Conservation (phyloP, 1,140 invertebrate species). For the Ptiloglossa arizonensis region DNA sequence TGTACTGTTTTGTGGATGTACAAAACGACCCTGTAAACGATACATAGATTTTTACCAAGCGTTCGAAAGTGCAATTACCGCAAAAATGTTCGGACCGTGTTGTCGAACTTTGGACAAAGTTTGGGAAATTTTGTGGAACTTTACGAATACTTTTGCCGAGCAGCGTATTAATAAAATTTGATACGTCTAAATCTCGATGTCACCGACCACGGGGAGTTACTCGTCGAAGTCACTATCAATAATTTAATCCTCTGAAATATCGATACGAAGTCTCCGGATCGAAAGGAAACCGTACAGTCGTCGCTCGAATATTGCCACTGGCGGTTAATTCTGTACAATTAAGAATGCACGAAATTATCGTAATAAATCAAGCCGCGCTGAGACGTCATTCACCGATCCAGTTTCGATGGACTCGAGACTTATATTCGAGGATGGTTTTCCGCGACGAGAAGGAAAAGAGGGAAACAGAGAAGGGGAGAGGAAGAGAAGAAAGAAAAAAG, state of each 20-base stretch:
- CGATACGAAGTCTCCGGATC: no score
- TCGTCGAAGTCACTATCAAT: neutral
- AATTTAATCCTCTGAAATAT: neutral
- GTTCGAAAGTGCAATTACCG: no score
- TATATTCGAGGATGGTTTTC: conserved; percentile 53
- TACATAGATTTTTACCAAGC: no score
- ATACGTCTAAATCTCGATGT: neutral
- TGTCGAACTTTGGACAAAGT: no score
- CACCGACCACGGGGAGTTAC: neutral
- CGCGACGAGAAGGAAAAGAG: conserved; percentile 12
- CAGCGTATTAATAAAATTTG: neutral
- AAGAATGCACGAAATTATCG: conserved; percentile 3
- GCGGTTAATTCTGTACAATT: conserved; percentile 24
- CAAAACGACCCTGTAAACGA: no score
- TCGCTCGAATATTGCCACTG: neutral
- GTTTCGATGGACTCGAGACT: conserved; percentile 41
- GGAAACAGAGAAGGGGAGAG: no score
- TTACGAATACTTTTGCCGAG: neutral
- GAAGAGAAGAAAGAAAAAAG: no score
- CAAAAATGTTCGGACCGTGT: no score
- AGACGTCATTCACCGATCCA: conserved; percentile 19
- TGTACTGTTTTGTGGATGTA: no score
- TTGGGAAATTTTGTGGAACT: no score
- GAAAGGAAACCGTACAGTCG: neutral
- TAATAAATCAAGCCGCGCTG: conserved; percentile 1